Evolutionary conservation across 1,140 invertebrate species (phyloP).

Genomic region (Plodia interpunctella): DNA sequence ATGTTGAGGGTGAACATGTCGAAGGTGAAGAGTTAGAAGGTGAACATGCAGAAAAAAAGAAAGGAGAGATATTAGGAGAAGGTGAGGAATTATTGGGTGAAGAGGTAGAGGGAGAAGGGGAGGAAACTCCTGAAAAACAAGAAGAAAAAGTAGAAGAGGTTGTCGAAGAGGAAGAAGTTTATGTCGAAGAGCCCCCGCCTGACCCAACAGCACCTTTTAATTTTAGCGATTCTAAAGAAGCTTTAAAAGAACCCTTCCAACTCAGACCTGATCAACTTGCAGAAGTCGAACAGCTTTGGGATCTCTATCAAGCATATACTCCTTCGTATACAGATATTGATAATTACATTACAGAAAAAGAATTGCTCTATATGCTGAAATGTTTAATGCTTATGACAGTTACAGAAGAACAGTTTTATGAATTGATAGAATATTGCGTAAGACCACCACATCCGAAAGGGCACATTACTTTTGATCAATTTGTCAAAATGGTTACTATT

Average conservation of each 20-base stretch:
- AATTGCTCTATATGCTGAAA: slow-evolving; percentile 67
- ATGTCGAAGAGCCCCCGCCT: slow-evolving; percentile 51
- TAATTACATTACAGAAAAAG: slow-evolving; percentile 60
- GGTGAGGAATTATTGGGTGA: slow-evolving; percentile 32
- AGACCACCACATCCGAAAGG: slow-evolving; percentile 56
- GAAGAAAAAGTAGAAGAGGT: slow-evolving; percentile 29
- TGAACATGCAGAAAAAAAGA: slow-evolving; percentile 29
- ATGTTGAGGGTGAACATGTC: slow-evolving; percentile 24
- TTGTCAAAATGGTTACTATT: slow-evolving; percentile 62
- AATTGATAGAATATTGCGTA: slow-evolving; percentile 56
- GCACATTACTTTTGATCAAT: slow-evolving; percentile 61
- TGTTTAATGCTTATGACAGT: slow-evolving; percentile 54
- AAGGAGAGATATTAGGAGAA: slow-evolving; percentile 21
- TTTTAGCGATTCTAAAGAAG: slow-evolving; percentile 60
- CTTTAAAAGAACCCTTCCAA: slow-evolving; percentile 49
- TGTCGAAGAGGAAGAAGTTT: slow-evolving; percentile 51
- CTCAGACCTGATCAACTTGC: slow-evolving; percentile 56
- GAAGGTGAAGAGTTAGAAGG: slow-evolving; percentile 23
- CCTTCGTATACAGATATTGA: slow-evolving; percentile 64
- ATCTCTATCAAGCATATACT: slow-evolving; percentile 58
- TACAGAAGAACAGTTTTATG: slow-evolving; percentile 58
- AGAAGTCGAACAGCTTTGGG: slow-evolving; percentile 66
- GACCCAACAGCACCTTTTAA: slow-evolving; percentile 61
- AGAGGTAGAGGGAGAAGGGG: slow-evolving; percentile 35
- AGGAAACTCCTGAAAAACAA: slow-evolving; percentile 25